phyloP scores from a whole-genome alignment of 1,140 invertebrate genomes.

The Oedothorax gibbosus region DNA sequence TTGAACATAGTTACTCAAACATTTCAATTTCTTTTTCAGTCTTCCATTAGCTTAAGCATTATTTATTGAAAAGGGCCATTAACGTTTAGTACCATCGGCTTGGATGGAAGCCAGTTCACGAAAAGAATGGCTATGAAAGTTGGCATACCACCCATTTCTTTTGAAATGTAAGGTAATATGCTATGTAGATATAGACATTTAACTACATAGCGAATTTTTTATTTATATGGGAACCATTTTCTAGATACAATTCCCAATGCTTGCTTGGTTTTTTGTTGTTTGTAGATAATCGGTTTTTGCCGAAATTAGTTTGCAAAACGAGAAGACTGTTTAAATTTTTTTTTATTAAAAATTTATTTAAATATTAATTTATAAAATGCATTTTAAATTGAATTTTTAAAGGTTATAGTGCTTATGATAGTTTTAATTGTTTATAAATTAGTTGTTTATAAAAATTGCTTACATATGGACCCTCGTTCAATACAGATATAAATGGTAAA shows the following conservation, averaged over 20 bases:
- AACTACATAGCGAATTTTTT: background rate
- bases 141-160: constrained; percentile 26
- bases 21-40: constrained; percentile 27
- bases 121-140: constrained; percentile 1
- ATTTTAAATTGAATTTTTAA: too few relatives aligned
- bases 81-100: constrained; percentile 24
- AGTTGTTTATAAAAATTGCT: too few relatives aligned
- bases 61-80: constrained; percentile 43
- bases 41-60: constrained; percentile 37
- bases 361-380: too few relatives aligned
- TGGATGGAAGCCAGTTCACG: constrained; percentile 31
- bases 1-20: constrained; percentile 1
- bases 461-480: too few relatives aligned
- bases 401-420: too few relatives aligned
- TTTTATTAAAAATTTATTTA: too few relatives aligned
- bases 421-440: too few relatives aligned
- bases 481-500: too few relatives aligned
- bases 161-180: constrained; percentile 17
- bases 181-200: background rate
- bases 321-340: background rate
- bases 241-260: background rate
- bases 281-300: too few relatives aligned
- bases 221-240: background rate
- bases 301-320: background rate
- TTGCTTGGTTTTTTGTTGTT: background rate